These are phyloP conservation scores for Stenchaetothrips biformis DNA, from an alignment of 2,888 invertebrate genomes.

Conservation along the genomic window DNA sequence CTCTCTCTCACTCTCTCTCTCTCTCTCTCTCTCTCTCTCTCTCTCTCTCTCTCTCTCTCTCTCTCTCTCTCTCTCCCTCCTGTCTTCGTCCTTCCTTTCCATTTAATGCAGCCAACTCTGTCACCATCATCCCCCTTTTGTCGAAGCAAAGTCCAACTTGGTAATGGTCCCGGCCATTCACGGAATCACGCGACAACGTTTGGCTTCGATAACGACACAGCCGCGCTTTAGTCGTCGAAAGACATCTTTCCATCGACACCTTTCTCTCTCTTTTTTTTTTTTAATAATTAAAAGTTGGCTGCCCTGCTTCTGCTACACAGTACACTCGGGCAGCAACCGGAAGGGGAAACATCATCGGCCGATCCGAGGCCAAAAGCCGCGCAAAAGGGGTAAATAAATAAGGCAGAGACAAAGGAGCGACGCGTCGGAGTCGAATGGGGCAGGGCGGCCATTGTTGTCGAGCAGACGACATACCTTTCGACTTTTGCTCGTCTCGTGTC, in stretches of 20 bases:
- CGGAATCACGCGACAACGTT: too few relatives aligned
- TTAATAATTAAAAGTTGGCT: too few relatives aligned
- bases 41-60: not conserved
- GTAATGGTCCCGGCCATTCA: too few relatives aligned
- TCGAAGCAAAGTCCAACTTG: not conserved
- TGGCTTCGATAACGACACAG: too few relatives aligned
- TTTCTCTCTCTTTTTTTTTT: too few relatives aligned
- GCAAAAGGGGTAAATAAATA: not conserved
- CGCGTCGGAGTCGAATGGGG: conserved; percentile 17
- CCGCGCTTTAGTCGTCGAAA: too few relatives aligned
- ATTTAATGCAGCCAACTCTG: not conserved
- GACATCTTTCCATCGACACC: too few relatives aligned
- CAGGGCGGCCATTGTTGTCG: not conserved
- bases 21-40: conserved; percentile 3
- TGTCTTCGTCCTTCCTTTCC: not conserved
- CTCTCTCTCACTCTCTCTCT: conserved; percentile 13
- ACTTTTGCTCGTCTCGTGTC: not conserved
- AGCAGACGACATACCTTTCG: conserved; percentile 18
- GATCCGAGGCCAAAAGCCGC: not conserved
- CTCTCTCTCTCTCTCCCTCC: not conserved
- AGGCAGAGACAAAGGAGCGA: conserved; percentile 1
- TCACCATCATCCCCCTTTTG: not conserved
- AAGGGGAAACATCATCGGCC: too few relatives aligned
- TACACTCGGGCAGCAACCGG: too few relatives aligned
- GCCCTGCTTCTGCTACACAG: too few relatives aligned